Evolutionary conservation across 2,888 invertebrate genomes (phyloP).

Genomic region (Gasteruption jaculator): DNA sequence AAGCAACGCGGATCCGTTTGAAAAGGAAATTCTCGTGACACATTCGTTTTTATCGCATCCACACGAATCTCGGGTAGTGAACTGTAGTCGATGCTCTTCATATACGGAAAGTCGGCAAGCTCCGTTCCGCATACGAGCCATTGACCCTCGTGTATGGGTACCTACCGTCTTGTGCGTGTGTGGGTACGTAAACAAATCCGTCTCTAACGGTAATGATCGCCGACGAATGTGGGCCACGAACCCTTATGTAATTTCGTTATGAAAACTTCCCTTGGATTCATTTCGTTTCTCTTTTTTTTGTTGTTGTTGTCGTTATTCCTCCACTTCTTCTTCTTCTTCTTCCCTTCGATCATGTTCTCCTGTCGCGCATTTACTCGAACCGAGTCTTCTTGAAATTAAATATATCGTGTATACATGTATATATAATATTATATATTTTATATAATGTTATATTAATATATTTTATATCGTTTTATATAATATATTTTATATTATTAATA

Average conservation of each 20-base stretch:
- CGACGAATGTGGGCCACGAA: conserved; percentile 23
- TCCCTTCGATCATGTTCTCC: too few relatives aligned
- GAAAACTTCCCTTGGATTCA: conserved; percentile 19
- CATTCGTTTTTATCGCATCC: conserved; percentile 47
- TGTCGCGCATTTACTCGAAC: too few relatives aligned
- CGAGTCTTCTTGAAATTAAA: too few relatives aligned
- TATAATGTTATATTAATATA: too few relatives aligned
- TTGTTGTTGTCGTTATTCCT: conserved; percentile 12
- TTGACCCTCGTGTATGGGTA: conserved; percentile 49
- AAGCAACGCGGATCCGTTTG: conserved; percentile 32
- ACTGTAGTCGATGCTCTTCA: too few relatives aligned
- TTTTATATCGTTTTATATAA: too few relatives aligned
- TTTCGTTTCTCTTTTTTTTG: background rate
- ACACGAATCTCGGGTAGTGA: conserved; percentile 42
- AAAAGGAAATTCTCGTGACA: conserved; percentile 50
- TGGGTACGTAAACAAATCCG: conserved; percentile 35
- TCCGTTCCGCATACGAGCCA: conserved; percentile 48
- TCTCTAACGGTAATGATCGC: conserved; percentile 28
- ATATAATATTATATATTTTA: too few relatives aligned
- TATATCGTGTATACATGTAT: too few relatives aligned
- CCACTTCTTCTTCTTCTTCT: conserved; percentile 20
- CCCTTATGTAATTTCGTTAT: conserved; percentile 19
- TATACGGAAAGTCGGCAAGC: conserved; percentile 42
- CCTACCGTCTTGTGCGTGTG: too few relatives aligned
- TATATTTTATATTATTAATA: too few relatives aligned